Base-by-base conservation (phyloP, 2,797 vertebrate genomes). In the Distichodus sexfasciatus region DNA sequence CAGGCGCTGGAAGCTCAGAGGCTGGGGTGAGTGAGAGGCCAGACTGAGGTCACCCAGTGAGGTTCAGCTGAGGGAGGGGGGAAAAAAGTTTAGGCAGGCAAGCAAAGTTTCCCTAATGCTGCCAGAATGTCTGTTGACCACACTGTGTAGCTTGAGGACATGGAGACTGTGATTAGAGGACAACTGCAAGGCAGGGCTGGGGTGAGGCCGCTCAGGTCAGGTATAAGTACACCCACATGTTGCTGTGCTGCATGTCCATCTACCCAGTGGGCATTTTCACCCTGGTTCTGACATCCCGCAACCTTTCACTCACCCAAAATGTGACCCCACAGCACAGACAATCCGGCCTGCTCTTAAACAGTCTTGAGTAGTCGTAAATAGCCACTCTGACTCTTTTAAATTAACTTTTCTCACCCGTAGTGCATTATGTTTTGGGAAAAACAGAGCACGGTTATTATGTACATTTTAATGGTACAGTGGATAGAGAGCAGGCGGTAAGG, bases 201-300 rank as follows among this genome's bases (percentile, higher is more conserved):
- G 76, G 67, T 77, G 70, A 79, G 60, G 66, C 66, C 76, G 63
- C 53, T 71, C 82, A 86, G 86, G 83, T 87, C 83, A 79, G 36
- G 71, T 81, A 84, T 88, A 91, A 90, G 86, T 83, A 83, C 85
- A 82, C 75, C 85, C 87, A 90, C 85, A 89, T 91, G 88, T 89
- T 86, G 76, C 61, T 66, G 72, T 65, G 62, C 44, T 67, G 75
- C 66, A 79, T 85, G 63, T 58, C 57, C 70, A 36, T 77, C 65
- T 76, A 59, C 69, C 63, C 78, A 58, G 33, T 66, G 60, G 78
- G 71, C 66, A 59, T 73, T 64, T 47, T 47, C 29, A 33, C 57
- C 63, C 59, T 61, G 77, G 70, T 58, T 65, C 48, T 76, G 66
- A 70, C 73, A 75, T 72, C 54, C 28, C 23, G 14, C 60, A 65